Evolutionary conservation across 37 sponge, comb jelly and placozoan genomes (phyloP).

Genomic region (Aphrocallistes beatrix): DNA sequence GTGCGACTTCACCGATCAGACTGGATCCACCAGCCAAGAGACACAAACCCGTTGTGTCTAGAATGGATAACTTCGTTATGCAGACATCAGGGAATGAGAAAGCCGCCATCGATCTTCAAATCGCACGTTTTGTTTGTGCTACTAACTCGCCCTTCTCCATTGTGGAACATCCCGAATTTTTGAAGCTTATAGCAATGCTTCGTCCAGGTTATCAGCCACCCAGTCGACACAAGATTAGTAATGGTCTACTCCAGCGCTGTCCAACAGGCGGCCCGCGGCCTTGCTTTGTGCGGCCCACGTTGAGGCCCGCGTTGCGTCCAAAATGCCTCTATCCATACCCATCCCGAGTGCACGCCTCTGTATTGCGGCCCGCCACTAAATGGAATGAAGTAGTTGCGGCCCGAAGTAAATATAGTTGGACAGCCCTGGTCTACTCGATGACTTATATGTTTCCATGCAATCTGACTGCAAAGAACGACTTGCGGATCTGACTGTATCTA

Average conservation of each 20-base stretch:
- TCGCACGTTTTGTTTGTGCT: constrained; percentile 4
- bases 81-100: constrained; percentile 14
- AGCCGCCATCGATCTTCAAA: constrained; percentile 17
- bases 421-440: too few relatives aligned
- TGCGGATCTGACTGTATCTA: background rate
- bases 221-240: background rate
- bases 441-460: background rate
- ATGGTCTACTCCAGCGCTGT: too few relatives aligned
- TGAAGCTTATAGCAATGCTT: constrained; percentile 14
- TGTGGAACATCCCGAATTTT: background rate
- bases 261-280: too few relatives aligned
- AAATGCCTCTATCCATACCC: too few relatives aligned
- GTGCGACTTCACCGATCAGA: constrained; percentile 4
- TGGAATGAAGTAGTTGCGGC: too few relatives aligned
- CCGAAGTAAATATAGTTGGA: too few relatives aligned
- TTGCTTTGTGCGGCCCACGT: too few relatives aligned
- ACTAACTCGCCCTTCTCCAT: background rate
- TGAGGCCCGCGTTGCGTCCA: too few relatives aligned
- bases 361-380: too few relatives aligned
- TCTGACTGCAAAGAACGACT: background rate
- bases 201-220: constrained; percentile 4
- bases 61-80: constrained; percentile 17
- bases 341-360: too few relatives aligned
- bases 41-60: constrained; percentile 14
- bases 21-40: constrained; percentile 17